These are phyloP conservation scores for Ferdinandea cuprea DNA, from an alignment of 2,888 invertebrate species.

Conservation along the genomic window DNA sequence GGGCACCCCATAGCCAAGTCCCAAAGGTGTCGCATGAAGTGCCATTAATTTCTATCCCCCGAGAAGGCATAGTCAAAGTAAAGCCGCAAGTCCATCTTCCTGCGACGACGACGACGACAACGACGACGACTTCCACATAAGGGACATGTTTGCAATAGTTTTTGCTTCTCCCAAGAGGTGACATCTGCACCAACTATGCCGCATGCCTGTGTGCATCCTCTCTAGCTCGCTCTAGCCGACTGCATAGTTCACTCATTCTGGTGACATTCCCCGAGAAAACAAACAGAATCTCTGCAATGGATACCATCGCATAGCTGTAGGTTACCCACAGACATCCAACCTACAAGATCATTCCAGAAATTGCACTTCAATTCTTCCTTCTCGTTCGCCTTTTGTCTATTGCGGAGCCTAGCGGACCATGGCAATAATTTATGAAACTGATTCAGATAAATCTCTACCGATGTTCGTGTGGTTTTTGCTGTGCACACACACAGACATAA, in stretches of 20 bases:
- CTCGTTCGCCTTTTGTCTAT: conserved; percentile 59
- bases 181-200: conserved; percentile 45
- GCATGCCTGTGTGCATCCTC: conserved; percentile 16
- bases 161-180: conserved; percentile 18
- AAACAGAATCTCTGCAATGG: conserved; percentile 33
- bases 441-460: conserved; percentile 57
- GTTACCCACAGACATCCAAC: conserved; percentile 35
- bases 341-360: conserved; percentile 54
- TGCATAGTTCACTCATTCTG: conserved; percentile 48
- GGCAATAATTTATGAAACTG: conserved; percentile 59
- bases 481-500: conserved; percentile 32
- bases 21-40: conserved; percentile 64
- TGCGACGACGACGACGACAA: conserved; percentile 34
- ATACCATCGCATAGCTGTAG: conserved; percentile 28
- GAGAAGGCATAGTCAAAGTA: conserved; percentile 46
- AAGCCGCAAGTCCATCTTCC: conserved; percentile 36
- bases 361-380: conserved; percentile 1
- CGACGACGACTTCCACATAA: conserved; percentile 37
- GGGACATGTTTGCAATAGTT: conserved; percentile 10
- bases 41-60: conserved; percentile 61
- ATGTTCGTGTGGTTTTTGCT: conserved; percentile 20
- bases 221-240: neutral
- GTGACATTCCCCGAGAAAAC: conserved; percentile 36
- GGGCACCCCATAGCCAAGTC: conserved; percentile 26
- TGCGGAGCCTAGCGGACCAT: conserved; percentile 2